Base-by-base conservation (phyloP, 2,888 invertebrate species). In the Clanis bilineata region DNA sequence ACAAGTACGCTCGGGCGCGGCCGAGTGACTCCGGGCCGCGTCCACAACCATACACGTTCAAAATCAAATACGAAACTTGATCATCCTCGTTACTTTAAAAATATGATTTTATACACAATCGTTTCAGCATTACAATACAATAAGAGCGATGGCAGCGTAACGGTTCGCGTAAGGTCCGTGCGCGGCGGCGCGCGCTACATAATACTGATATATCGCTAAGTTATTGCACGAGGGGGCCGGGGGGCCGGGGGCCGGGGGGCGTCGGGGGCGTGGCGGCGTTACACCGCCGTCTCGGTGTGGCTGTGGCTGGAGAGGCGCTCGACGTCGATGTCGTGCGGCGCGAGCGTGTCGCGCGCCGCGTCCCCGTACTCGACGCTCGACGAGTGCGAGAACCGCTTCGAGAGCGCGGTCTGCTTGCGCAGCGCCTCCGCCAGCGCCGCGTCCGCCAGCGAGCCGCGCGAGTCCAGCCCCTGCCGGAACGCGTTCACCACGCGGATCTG, bases 401-500 rank as follows among this genome's bases (percentile, higher is more conserved):
- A 96, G 76, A 97, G 94, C 89, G 97, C 97, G 83, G 97, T 95
- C 94, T 98, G 97, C 94, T 97, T 98, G 90, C 97, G 96, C 83
- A 97, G 95, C 88, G 97, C 97, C 93, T 97, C 97, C 68, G 97
- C 97, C 88, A 97, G 95, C 93, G 97, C 96, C 88, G 97, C 96
- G 94, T 96, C 97, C 89, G 96, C 96, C 93, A 96, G 96, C 93
- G 97, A 97, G 93, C 97, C 97, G 85, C 98, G 96, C 90, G 97
- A 95, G 94, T 98, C 98, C 93, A 99, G 95, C 93, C 99, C 99
- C 95, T 98, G 98, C 93, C 99, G 98, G 96, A 99, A 99, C 94
- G 99, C 99, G 95, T 99, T 99, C 94, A 99, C 99, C 94, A 99
- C 99, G 94, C 99, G 98, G 93, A 99, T 99, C 99, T 99, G 96